These are phyloP conservation scores for Ceratina japonica DNA, from an alignment of 1,140 invertebrate species.

Conservation along the genomic window DNA sequence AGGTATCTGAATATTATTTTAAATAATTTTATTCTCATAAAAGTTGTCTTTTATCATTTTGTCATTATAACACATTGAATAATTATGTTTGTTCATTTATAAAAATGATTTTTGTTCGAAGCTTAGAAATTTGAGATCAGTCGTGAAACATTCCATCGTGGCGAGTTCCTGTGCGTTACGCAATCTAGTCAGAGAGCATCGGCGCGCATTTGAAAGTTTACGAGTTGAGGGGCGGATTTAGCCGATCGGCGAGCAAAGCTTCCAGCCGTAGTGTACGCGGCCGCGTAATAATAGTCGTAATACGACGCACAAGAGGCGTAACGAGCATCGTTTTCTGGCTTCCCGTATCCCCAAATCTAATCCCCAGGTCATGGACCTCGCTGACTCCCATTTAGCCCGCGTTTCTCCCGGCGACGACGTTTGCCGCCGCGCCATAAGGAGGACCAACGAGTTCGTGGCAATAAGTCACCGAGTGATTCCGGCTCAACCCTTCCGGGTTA, in stretches of 20 bases:
- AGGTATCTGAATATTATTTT: no score
- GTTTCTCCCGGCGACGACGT: slow-evolving; percentile 40
- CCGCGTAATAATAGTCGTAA: slow-evolving; percentile 65
- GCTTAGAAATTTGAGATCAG: no score
- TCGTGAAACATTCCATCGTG: neutral
- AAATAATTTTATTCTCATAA: no score
- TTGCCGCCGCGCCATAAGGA: slow-evolving; percentile 2
- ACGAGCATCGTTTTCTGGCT: slow-evolving; percentile 53
- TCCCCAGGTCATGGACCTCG: slow-evolving; percentile 62
- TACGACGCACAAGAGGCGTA: slow-evolving; percentile 56
- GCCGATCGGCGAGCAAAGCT: slow-evolving; percentile 45
- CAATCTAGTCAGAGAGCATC: slow-evolving; percentile 3
- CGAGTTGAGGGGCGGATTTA: slow-evolving; percentile 32
- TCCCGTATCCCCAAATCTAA: slow-evolving; percentile 39
- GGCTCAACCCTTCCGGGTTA: slow-evolving; percentile 54
- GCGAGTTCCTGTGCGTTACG: slow-evolving; percentile 6
- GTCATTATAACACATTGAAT: no score
- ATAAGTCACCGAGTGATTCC: slow-evolving; percentile 49
- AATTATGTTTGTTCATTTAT: no score
- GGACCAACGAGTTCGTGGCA: slow-evolving; percentile 38
- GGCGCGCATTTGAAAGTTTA: no score
- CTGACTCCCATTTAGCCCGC: slow-evolving; percentile 42
- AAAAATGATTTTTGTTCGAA: no score
- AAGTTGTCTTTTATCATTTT: no score
- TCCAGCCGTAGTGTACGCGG: slow-evolving; percentile 37